A percentile compares a stretch with the other conserved stretches of the same genome.
Evolutionary conservation across 2,113 vertebrate species (phyloP).

Genomic region (Fulica atra): DNA sequence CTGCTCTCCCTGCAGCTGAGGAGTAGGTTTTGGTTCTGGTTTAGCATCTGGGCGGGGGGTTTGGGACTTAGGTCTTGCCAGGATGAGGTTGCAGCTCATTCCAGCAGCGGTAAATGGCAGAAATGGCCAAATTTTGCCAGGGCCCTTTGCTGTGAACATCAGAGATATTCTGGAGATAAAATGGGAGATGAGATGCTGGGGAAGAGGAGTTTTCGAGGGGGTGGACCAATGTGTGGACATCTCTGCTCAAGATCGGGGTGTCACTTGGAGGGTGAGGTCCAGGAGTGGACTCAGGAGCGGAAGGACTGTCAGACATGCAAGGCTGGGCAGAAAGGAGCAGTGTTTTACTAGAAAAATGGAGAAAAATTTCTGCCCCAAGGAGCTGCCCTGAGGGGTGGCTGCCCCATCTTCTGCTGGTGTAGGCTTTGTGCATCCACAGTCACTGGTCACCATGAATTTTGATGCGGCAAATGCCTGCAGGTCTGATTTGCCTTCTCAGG

Average conservation of each 20-base stretch:
- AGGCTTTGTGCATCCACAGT: not conserved
- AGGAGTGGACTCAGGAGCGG: not conserved
- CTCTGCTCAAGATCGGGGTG: not conserved
- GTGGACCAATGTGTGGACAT: accelerated
- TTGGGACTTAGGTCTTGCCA: not conserved
- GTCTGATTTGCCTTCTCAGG: not conserved
- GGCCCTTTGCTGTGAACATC: not conserved
- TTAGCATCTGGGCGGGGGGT: not conserved
- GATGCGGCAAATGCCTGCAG: not conserved
- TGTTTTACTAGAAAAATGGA: not conserved
- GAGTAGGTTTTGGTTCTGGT: not conserved
- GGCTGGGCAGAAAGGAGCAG: not conserved
- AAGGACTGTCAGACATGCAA: not conserved
- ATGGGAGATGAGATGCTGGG: not conserved
- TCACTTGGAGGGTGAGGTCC: not conserved
- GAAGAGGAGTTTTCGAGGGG: not conserved
- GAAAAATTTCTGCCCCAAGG: not conserved
- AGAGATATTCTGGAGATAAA: not conserved
- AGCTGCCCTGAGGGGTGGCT: not conserved
- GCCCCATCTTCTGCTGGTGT: not conserved
- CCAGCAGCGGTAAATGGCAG: not conserved
- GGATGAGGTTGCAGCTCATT: not conserved
- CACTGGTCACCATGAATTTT: accelerated
- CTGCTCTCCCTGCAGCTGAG: accelerated
- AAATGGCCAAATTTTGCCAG: not conserved